Evolutionary conservation across 2,888 invertebrate species (phyloP), one percentile per base, ranked within the genome.

Genomic region (Beris chalybata): DNA sequence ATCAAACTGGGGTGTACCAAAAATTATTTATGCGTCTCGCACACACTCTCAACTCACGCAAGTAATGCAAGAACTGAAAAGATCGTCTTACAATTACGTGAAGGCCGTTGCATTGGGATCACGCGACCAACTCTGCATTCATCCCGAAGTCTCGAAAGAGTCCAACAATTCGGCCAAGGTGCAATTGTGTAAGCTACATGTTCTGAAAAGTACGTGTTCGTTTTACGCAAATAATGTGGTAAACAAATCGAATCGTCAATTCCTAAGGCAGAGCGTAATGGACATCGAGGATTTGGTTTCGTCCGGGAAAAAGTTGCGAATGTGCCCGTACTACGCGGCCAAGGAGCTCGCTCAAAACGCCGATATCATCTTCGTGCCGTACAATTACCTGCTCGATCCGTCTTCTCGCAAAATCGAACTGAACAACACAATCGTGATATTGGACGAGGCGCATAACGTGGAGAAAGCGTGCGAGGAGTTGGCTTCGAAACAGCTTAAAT

Each of bases 401-500:
- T 91, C 91, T 79, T 86, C 91, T 1, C 85, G 95, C 64, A 90
- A 91, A 68, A 85, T 87, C 58, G 87, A 89, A 73, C 78, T 91
- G 64, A 79, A 86, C 73, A 91, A 92, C 74, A 89, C 89, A 72
- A 86, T 97, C 50, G 83, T 99, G 15, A 95, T 99, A 69, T 85
- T 99, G 72, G 99, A 99, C 83, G 99, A 99, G 82, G 99, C 95
- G 3, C 99, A 99, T 77, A 99, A 99, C 83, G 89, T 99, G 71
- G 97, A 97, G 76, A 92, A 91, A 79, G 92, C 93, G 72, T 98
- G 97, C 81, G 97, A 99, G 79, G 96, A 97, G 72, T 91, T 90
- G 11, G 90, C 91, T 7, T 91, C 91, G 1, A 80, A 90, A 59
- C 88, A 90, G 77, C 85, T 98, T 50, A 87, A 87, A 70, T 92